A percentile compares a stretch with the other conserved stretches of the same genome.
Evolutionary conservation across 2,888 invertebrate species (phyloP).

Genomic region (Cerastoderma edule): DNA sequence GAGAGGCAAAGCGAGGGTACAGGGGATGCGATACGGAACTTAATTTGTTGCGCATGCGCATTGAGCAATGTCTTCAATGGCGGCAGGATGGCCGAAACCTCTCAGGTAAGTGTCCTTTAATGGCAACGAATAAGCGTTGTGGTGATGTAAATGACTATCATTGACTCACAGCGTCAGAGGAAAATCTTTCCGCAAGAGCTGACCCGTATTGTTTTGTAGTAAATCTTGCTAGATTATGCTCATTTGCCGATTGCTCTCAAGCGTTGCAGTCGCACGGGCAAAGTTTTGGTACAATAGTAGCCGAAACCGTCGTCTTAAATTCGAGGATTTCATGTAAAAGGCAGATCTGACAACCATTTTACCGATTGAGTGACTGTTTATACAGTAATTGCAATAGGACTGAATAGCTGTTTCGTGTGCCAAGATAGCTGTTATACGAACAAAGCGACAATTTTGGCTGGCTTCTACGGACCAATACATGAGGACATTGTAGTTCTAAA

Average conservation of each 20-base stretch:
- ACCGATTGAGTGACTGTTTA: too few relatives aligned
- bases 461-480: conserved; percentile 2
- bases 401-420: neutral
- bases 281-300: neutral
- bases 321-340: neutral
- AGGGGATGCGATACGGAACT: conserved; percentile 39
- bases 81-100: conserved; percentile 55
- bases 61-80: conserved; percentile 42
- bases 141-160: neutral
- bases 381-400: neutral
- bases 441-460: neutral
- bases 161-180: neutral
- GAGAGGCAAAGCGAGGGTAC: neutral
- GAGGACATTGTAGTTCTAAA: conserved; percentile 15
- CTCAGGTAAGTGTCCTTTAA: conserved; percentile 40
- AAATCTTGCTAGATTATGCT: too few relatives aligned
- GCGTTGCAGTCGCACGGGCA: conserved; percentile 24
- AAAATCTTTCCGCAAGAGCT: conserved; percentile 3
- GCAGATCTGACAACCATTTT: too few relatives aligned
- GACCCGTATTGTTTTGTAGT: neutral
- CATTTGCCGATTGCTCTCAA: neutral
- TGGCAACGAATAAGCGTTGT: conserved; percentile 3
- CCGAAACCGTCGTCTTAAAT: neutral
- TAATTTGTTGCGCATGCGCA: conserved; percentile 52
- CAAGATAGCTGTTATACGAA: neutral